Base-by-base conservation (phyloP, 1,140 invertebrate genomes). In the Tetramorium simillimum region DNA sequence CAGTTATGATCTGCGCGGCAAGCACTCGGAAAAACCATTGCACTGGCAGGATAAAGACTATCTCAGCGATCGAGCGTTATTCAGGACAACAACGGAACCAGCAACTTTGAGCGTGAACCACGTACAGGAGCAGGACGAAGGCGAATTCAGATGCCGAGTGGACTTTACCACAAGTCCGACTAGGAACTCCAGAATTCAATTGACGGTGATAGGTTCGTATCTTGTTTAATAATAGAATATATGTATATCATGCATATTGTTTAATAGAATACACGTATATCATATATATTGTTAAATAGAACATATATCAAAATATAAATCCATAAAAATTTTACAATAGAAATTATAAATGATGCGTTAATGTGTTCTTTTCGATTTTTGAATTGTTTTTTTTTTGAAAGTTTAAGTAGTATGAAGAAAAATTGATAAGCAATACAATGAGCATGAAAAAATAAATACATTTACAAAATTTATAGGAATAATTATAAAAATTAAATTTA, bases 101-200 rank as follows among this genome's bases (percentile, higher is more conserved):
- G 96, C 97, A 3, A 95, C 96, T 10, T 95, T 98, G 18, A 96
- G 96, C 40, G 95, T 98, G 63, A 96, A 96, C 88, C 96, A 96
- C 65, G 96, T 97, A 7, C 95, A 96, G 90, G 95, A 97, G 73
- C 95, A 95, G 53, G 97, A 98, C 94, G 96, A 97, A 88, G 97
- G 97, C 5, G 96, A 97, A 62, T 98, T 97, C 95, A 95, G 97
- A 86, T 98, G 97, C 95, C 95, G 97, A 67, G 97, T 98, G 58
- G 98, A 98, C 94, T 98, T 98, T 92, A 96, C 96, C 77, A 96
- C 97, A 80, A 98, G 97, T 46, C 98, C 97, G 4, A 98, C 98
- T 49, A 96, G 97, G 84, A 98, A 98, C 94, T 97, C 97, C 90
- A 97, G 97, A 90, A 96, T 98, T 88, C 96, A 97, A 87, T 96